Evolutionary conservation across 2,113 vertebrate species (phyloP), one percentile per base, ranked within the genome.

Genomic region (Podarcis cretensis): DNA sequence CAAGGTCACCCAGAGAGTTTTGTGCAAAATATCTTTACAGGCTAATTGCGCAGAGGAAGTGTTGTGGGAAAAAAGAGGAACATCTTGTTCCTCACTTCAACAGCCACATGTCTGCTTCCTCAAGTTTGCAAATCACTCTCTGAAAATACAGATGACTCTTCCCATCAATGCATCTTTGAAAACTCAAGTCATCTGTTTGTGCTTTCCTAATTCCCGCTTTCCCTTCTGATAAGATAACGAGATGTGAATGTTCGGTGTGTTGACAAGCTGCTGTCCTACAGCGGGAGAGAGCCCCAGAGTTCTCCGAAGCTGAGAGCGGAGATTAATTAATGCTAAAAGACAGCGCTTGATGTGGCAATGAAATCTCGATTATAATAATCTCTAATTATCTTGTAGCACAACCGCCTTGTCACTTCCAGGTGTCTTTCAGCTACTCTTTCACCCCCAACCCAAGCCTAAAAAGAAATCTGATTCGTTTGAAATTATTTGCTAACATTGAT

Each of bases 261-360:
- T 96, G 96, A 97, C 95, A 96, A 96, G 94, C 94, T 94, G 91
- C 94, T 94, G 87, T 94, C 93, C 96, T 96, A 87, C 91, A 92
- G 93, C 66, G 77, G 30, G 20, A 20, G 30, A 93, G 90, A 83
- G 59, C 40, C 90, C 3, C 92, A 84, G 95, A 94, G 94, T 9
- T 90, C 96, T 96, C 93, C 79, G 90, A 94, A 94, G 91, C 93
- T 95, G 94, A 92, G 90, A 95, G 92, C 93, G 92, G 92, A 97
- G 96, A 97, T 97, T 97, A 97, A 97, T 97, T 97, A 96, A 97
- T 96, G 95, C 95, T 97, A 96, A 97, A 97, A 97, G 95, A 96
- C 94, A 93, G 93, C 94, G 94, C 96, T 97, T 96, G 96, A 96
- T 96, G 96, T 95, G 95, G 95, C 97, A 96, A 96, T 97, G 96